Evolutionary conservation across 2,888 invertebrate genomes (phyloP).

Genomic region (Conops quadrifasciatus): DNA sequence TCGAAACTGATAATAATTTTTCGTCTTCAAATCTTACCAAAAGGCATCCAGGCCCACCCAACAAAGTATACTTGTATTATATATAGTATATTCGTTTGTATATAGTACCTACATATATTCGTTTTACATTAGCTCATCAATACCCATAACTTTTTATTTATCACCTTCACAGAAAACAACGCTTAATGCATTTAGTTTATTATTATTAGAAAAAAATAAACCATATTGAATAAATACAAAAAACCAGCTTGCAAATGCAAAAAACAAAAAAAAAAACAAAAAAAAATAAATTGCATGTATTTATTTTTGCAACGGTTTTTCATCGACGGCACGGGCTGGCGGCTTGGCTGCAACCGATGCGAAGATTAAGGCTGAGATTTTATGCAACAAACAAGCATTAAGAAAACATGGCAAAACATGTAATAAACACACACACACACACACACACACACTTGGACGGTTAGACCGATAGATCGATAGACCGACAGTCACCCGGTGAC

Average conservation of each 20-base stretch:
- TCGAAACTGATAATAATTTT: no score
- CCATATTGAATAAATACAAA: background rate
- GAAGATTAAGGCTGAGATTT: conserved; percentile 22
- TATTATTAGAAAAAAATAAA: background rate
- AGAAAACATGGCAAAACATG: background rate
- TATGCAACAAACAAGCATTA: background rate
- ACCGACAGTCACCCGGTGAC: no score
- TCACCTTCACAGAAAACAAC: conserved; percentile 6
- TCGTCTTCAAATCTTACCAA: background rate
- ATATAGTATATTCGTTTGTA: no score
- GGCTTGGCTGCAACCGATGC: conserved; percentile 6
- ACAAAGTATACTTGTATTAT: no score
- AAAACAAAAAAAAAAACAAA: background rate
- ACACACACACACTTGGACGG: background rate
- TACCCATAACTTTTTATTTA: no score
- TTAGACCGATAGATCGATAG: background rate
- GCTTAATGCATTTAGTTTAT: background rate
- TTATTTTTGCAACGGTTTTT: conserved; percentile 20
- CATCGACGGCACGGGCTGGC: background rate
- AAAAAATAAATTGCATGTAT: conserved; percentile 7
- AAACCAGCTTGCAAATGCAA: background rate
- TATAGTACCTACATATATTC: no score
- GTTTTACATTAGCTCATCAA: no score
- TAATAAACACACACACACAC: background rate
- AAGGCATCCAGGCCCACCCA: background rate